A percentile compares a stretch with the other conserved stretches of the same genome.
Conservation (phyloP, 2,797 vertebrate genomes). For the Labroides dimidiatus region DNA sequence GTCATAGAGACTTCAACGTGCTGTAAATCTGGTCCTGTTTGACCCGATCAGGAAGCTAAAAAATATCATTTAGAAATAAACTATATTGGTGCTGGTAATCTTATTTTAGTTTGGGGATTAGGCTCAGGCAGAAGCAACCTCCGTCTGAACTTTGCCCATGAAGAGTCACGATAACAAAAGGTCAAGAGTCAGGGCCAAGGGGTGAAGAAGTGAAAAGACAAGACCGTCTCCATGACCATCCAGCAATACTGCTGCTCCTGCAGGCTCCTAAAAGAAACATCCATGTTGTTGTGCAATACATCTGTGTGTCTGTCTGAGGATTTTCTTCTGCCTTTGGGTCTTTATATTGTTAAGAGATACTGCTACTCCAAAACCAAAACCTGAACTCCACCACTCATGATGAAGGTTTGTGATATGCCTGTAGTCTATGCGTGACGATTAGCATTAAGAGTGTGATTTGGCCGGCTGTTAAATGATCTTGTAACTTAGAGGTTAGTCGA, state of each 20-base stretch:
- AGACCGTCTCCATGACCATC: neutral
- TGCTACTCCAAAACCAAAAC: neutral
- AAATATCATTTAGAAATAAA: no score
- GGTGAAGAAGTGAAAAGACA: neutral
- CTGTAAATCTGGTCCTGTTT: no score
- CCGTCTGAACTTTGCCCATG: conserved; percentile 7
- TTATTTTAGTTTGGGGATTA: no score
- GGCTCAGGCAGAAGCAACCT: neutral
- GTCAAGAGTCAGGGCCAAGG: neutral
- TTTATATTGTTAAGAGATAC: neutral
- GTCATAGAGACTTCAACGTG: no score
- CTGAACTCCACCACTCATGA: neutral
- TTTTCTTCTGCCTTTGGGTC: neutral
- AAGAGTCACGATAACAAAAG: conserved; percentile 2
- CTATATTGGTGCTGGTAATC: no score
- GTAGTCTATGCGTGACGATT: neutral
- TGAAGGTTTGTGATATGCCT: no score
- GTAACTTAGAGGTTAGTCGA: neutral
- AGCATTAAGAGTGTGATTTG: no score
- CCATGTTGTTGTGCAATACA: neutral
- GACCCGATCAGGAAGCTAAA: no score
- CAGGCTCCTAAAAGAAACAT: no score
- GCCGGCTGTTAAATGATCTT: neutral
- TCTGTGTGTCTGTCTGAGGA: neutral
- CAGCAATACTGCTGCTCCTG: no score